A percentile compares a stretch with the other conserved stretches of the same genome.
These are phyloP conservation scores for Tachysurus vachellii DNA, from an alignment of 2,113 vertebrate species.

Conservation along the genomic window DNA sequence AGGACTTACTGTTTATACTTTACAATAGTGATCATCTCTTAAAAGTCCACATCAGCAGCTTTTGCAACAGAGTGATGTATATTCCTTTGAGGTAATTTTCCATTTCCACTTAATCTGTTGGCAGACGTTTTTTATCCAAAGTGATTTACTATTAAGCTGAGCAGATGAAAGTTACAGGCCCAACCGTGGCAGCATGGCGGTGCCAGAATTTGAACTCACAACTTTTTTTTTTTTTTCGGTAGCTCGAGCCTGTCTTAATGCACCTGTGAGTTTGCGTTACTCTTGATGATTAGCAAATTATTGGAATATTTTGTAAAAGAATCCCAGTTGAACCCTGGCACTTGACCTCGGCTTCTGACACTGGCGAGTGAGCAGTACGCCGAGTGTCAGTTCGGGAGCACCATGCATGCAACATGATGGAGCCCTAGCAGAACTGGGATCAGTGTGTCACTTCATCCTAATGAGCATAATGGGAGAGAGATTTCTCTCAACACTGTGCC, in stretches of 20 bases:
- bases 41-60: not conserved
- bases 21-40: not conserved
- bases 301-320: slow-evolving; percentile 54
- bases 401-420: slow-evolving; percentile 17
- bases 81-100: not conserved
- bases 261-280: slow-evolving; percentile 48
- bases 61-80: not conserved
- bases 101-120: not conserved
- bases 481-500: slow-evolving; percentile 51
- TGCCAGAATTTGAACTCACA: not conserved
- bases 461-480: slow-evolving; percentile 50
- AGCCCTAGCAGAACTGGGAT: slow-evolving; percentile 9
- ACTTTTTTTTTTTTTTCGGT: not conserved
- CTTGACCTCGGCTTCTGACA: slow-evolving; percentile 44
- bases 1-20: slow-evolving; percentile 30
- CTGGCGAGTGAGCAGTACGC: slow-evolving; percentile 55
- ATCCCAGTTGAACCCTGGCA: slow-evolving; percentile 38
- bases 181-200: not conserved
- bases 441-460: slow-evolving; percentile 43
- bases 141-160: not conserved
- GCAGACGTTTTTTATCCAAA: not conserved
- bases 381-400: slow-evolving; percentile 43
- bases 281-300: slow-evolving; percentile 44
- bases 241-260: not conserved
- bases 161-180: not conserved